A percentile compares a stretch with the other conserved stretches of the same genome.
Evolutionary conservation across 1,140 invertebrate genomes (phyloP).

Genomic region (Homarus americanus): DNA sequence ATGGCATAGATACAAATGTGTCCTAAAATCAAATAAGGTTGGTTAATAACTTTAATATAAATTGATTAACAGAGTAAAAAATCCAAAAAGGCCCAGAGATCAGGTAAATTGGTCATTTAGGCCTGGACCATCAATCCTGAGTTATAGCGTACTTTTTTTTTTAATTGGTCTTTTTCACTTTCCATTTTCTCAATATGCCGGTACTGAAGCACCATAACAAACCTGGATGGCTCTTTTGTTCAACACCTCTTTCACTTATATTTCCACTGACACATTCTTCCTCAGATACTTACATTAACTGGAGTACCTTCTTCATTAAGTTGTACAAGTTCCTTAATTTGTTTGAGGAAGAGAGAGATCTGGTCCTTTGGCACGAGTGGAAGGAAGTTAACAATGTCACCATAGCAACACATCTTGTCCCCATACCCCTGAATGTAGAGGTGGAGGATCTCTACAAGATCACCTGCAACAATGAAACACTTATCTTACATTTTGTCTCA

Average conservation of each 20-base stretch:
- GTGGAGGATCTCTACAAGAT: conserved; percentile 42
- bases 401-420: conserved; percentile 69
- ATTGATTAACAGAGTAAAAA: too few relatives aligned
- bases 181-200: too few relatives aligned
- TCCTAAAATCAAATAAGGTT: too few relatives aligned
- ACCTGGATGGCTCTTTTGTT: neutral
- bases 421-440: conserved; percentile 55
- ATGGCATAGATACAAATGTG: too few relatives aligned
- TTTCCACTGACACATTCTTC: neutral
- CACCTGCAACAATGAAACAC: conserved; percentile 32
- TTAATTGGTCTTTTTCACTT: too few relatives aligned
- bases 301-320: conserved; percentile 37
- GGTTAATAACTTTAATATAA: too few relatives aligned
- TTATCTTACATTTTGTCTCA: neutral
- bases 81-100: too few relatives aligned
- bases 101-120: too few relatives aligned
- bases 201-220: too few relatives aligned
- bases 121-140: too few relatives aligned
- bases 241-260: neutral
- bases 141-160: too few relatives aligned
- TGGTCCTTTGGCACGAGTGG: conserved; percentile 50
- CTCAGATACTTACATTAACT: conserved; percentile 16
- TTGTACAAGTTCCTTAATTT: neutral
- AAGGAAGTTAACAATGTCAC: conserved; percentile 58
- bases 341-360: conserved; percentile 15